These are phyloP conservation scores for Eonycteris spelaea DNA, from an alignment of 2,113 vertebrate species.

Conservation along the genomic window DNA sequence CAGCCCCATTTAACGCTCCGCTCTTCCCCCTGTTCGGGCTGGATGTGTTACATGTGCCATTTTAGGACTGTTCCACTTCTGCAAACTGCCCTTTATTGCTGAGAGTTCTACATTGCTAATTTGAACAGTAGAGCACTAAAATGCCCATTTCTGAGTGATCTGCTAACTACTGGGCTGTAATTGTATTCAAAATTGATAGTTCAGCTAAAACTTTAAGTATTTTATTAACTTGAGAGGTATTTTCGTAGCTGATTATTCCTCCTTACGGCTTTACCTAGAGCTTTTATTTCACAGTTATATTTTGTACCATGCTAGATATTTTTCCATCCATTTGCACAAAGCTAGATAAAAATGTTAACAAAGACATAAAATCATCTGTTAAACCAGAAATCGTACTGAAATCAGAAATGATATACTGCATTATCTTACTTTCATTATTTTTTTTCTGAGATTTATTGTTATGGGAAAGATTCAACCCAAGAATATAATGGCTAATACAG, in stretches of 20 bases:
- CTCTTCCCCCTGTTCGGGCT: neutral
- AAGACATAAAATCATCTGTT: slow-evolving; percentile 50
- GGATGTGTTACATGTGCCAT: neutral
- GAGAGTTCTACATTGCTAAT: slow-evolving; percentile 53
- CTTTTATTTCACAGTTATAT: slow-evolving; percentile 48
- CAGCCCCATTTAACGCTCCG: neutral
- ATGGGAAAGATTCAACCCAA: slow-evolving; percentile 1
- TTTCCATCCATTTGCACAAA: slow-evolving; percentile 51
- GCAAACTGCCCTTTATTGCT: slow-evolving; percentile 57
- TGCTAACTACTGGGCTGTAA: slow-evolving; percentile 53
- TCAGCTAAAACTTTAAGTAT: slow-evolving; percentile 60
- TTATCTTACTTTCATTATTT: neutral
- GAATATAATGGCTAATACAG: neutral
- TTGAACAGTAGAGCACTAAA: slow-evolving; percentile 63
- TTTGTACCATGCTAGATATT: slow-evolving; percentile 35
- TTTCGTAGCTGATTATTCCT: slow-evolving; percentile 54
- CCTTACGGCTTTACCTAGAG: slow-evolving; percentile 33
- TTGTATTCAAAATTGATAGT: slow-evolving; percentile 60
- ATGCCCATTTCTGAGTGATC: slow-evolving; percentile 46
- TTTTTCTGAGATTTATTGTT: slow-evolving; percentile 43
- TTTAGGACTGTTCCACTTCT: slow-evolving; percentile 52
- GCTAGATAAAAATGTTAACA: slow-evolving; percentile 56
- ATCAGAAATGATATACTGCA: neutral
- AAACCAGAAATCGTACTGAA: neutral
- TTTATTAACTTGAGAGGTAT: slow-evolving; percentile 57